phyloP scores from a whole-genome alignment of 2,113 vertebrate species.

The Zosterops hypoxanthus region DNA sequence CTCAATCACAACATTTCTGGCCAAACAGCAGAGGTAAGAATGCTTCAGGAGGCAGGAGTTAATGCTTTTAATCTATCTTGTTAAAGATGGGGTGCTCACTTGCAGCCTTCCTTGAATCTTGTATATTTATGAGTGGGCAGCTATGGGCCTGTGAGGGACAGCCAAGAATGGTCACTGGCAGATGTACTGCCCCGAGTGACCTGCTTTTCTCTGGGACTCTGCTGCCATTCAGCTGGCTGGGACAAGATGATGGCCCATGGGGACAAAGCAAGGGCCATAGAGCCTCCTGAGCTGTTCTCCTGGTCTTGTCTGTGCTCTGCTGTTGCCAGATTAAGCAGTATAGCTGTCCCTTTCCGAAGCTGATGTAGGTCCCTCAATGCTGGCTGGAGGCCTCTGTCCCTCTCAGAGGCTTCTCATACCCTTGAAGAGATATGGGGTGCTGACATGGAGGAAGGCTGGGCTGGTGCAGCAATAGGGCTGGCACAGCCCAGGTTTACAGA shows the following conservation, averaged over 20 bases:
- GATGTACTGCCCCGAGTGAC: not conserved
- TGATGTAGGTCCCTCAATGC: not conserved
- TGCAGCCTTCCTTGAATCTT: not conserved
- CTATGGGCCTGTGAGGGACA: not conserved
- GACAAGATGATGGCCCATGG: not conserved
- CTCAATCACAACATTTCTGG: slow-evolving; percentile 30
- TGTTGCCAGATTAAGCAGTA: not conserved
- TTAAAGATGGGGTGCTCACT: not conserved
- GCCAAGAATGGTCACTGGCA: not conserved
- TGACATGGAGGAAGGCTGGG: not conserved
- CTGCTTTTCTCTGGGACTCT: not conserved
- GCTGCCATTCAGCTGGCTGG: not conserved
- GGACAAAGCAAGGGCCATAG: not conserved
- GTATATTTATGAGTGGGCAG: not conserved
- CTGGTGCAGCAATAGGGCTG: not conserved
- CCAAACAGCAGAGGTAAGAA: slow-evolving; percentile 58
- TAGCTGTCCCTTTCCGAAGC: not conserved
- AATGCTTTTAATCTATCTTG: not conserved
- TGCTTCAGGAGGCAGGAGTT: not conserved
- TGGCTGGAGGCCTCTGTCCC: not conserved
- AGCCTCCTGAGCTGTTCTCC: not conserved
- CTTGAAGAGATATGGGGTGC: not conserved
- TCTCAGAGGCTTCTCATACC: not conserved
- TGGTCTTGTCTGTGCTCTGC: not conserved
- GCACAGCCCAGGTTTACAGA: not conserved